Base-by-base conservation (phyloP, 2,888 invertebrate genomes). In the Thyatira batis region DNA sequence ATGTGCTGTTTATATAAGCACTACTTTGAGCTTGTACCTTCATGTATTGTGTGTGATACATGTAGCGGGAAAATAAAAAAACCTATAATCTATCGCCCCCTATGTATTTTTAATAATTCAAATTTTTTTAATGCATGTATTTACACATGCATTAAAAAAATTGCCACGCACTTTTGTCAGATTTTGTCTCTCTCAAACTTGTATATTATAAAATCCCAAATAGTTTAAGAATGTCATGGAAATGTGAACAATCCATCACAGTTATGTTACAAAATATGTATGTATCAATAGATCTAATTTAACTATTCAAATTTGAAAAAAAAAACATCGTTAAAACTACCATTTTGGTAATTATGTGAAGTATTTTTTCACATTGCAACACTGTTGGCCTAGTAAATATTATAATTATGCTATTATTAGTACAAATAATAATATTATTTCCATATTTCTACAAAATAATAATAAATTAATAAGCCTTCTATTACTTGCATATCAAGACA, bases 1-100 rank as follows among this genome's bases (percentile, higher is more conserved):
- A 53, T 57, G 51, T 61, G 60, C 65, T 67, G n/a, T 39, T 58
- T 57, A 53, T 52, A 48, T 56, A 45, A 60, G 53, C 57, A 57
- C 55, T 45, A 60, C 27, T 57, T 55, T 49, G 57, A 60, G 53
- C 58, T 64, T 58, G 53, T 44, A 51, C 50, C 45, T 54, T 30
- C 53, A 50, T 30, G 51, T 28, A 44, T 55, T 54, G 33, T 52
- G 45, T 57, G 46, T 51, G 21, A 13, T 48, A 39, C 54, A 45
- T 52, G 55, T 45, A 50, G 51, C 43, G 49, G 48, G 46, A 49
- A 54, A 30, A 50, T 51, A 55, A 55, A 27, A 43, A 48, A 51
- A 45, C 50, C 45, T 51, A 48, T 45, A 55, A 27, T 51, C 28
- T 54, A 59, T 57, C 50, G 20, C 54, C 28, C 13, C 13, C 13